A percentile compares a stretch with the other conserved stretches of the same genome.
These are phyloP conservation scores for Gasteruption jaculator DNA, from an alignment of 2,888 invertebrate species.

Conservation along the genomic window DNA sequence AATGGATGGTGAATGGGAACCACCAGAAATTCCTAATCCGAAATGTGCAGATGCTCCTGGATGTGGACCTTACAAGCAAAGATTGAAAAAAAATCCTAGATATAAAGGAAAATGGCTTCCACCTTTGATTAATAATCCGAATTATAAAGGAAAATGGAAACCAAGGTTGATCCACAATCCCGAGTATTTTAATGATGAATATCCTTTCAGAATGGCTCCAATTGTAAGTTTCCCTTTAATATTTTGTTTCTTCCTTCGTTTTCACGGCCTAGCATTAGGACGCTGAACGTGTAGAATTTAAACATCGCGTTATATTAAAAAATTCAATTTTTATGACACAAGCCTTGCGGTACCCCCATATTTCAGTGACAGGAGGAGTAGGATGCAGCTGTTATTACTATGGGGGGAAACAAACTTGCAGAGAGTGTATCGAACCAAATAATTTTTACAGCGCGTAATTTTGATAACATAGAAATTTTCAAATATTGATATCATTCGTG, in stretches of 20 bases:
- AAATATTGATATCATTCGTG: neutral
- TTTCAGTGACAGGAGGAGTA: too few relatives aligned
- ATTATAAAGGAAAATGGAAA: constrained; percentile 94
- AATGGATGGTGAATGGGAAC: constrained; percentile 99
- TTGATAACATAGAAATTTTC: neutral
- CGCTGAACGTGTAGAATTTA: too few relatives aligned
- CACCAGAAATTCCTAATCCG: constrained; percentile 89
- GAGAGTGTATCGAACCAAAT: too few relatives aligned
- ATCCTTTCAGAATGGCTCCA: constrained; percentile 86
- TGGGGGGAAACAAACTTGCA: too few relatives aligned
- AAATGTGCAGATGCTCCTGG: constrained; percentile 72
- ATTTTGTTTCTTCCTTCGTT: too few relatives aligned
- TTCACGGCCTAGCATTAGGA: too few relatives aligned
- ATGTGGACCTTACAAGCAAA: constrained; percentile 88
- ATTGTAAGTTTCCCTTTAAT: constrained; percentile 67
- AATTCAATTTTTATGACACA: too few relatives aligned
- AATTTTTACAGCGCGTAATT: neutral
- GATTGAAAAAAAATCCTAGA: constrained; percentile 80
- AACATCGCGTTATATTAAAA: too few relatives aligned
- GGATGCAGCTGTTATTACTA: too few relatives aligned
- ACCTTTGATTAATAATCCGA: constrained; percentile 85
- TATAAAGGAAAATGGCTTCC: constrained; percentile 94
- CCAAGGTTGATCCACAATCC: constrained; percentile 87
- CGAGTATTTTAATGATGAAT: constrained; percentile 83
- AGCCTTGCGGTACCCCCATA: too few relatives aligned